Conservation (phyloP, 2,888 invertebrate genomes). For the Embidobia sp. region DNA sequence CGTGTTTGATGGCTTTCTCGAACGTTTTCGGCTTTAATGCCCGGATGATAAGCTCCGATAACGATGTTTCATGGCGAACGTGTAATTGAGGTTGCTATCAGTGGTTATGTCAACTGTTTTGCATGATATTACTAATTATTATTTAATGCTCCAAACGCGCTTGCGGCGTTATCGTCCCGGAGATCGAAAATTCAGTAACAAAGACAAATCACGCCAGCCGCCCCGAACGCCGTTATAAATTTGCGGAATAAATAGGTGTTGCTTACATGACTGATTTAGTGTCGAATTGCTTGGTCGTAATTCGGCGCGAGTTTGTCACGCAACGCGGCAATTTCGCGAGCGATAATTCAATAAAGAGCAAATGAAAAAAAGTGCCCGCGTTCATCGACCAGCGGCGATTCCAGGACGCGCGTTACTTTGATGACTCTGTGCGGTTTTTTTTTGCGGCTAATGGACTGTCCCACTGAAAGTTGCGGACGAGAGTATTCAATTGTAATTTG, state of each 20-base stretch:
- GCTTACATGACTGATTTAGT: conserved; percentile 57
- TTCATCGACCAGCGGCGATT: conserved; percentile 15
- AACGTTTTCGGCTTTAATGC: conserved; percentile 25
- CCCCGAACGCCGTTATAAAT: conserved; percentile 37
- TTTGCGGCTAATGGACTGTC: conserved; percentile 27
- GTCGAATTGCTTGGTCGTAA: conserved; percentile 42
- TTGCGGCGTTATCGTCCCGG: conserved; percentile 36
- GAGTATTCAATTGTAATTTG: conserved; percentile 1
- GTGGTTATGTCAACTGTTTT: conserved; percentile 63
- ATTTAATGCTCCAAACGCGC: conserved; percentile 55
- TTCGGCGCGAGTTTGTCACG: conserved; percentile 30
- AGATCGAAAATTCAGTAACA: conserved; percentile 60
- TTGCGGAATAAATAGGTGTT: conserved; percentile 55
- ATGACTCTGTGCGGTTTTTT: conserved; percentile 16
- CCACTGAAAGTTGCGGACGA: neutral
- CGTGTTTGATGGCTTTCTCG: conserved; percentile 26
- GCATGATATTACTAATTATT: conserved; percentile 65
- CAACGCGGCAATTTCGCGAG: conserved; percentile 30
- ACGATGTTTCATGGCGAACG: conserved; percentile 50
- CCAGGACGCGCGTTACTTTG: conserved; percentile 7
- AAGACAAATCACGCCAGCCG: conserved; percentile 58
- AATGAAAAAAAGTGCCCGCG: conserved; percentile 10
- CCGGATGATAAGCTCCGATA: conserved; percentile 49
- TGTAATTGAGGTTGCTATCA: conserved; percentile 60
- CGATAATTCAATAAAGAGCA: conserved; percentile 36